Evolutionary conservation across 2,113 vertebrate species (phyloP).

Genomic region (Leptosomus discolor): DNA sequence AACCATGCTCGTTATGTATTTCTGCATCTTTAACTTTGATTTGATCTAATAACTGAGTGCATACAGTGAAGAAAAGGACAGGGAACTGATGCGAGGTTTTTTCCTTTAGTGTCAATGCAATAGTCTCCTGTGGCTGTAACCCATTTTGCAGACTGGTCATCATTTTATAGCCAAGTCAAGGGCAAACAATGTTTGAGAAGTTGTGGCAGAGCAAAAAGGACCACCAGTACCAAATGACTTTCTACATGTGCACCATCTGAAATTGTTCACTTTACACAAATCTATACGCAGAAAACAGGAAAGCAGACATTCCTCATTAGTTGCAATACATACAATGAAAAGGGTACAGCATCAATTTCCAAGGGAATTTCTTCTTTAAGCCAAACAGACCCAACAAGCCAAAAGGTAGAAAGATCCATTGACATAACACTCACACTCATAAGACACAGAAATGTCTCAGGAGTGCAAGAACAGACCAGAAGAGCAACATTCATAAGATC

Average conservation of each 20-base stretch:
- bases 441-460: neutral
- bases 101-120: neutral
- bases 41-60: neutral
- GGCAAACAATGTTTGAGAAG: neutral
- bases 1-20: neutral
- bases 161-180: neutral
- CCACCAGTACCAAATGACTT: neutral
- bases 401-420: neutral
- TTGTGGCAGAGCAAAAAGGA: neutral
- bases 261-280: neutral
- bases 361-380: neutral
- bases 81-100: neutral
- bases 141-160: neutral
- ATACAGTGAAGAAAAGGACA: neutral
- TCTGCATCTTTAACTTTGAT: neutral
- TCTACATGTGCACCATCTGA: neutral
- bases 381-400: neutral
- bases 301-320: neutral
- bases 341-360: neutral
- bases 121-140: neutral
- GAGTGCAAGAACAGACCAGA: neutral
- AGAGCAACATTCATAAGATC: neutral
- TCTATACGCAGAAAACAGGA: neutral
- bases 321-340: neutral
- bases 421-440: neutral